phyloP scores from a whole-genome alignment of 2,113 vertebrate species.

The Platanista minor region DNA sequence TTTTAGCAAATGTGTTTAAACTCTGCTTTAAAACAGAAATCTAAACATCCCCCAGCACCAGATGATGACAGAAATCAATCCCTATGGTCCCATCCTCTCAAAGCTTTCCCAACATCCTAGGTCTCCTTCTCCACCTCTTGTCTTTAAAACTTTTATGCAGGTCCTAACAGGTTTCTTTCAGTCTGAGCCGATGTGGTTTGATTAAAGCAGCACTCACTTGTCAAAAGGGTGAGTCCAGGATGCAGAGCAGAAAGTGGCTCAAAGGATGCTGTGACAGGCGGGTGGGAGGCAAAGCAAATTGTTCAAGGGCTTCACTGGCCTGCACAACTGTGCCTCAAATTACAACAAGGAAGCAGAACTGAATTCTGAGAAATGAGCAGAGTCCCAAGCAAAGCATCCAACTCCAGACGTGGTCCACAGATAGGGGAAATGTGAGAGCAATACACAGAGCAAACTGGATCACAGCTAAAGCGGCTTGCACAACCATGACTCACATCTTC shows the following conservation, averaged over 20 bases:
- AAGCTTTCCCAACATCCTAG: background rate
- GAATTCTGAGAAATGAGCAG: background rate
- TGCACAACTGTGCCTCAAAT: background rate
- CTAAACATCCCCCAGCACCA: background rate
- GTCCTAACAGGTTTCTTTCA: background rate
- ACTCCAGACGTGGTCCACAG: background rate
- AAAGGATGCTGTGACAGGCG: fast-evolving
- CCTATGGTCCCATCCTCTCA: background rate
- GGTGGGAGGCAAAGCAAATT: background rate
- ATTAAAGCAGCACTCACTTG: background rate
- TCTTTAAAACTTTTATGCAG: no score
- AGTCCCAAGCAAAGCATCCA: background rate
- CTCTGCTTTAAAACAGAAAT: background rate
- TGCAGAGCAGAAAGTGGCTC: background rate
- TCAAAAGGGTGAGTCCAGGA: fast-evolving
- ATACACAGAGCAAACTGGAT: background rate
- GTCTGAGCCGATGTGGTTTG: fast-evolving
- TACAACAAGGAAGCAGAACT: background rate
- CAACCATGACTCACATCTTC: background rate
- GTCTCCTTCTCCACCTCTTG: no score
- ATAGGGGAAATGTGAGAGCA: fast-evolving
- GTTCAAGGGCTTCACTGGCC: no score
- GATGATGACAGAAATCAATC: background rate
- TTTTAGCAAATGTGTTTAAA: background rate
- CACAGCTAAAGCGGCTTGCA: fast-evolving